These are phyloP conservation scores for Ganaspis brasiliensis DNA, from an alignment of 2,888 invertebrate genomes.

Conservation along the genomic window DNA sequence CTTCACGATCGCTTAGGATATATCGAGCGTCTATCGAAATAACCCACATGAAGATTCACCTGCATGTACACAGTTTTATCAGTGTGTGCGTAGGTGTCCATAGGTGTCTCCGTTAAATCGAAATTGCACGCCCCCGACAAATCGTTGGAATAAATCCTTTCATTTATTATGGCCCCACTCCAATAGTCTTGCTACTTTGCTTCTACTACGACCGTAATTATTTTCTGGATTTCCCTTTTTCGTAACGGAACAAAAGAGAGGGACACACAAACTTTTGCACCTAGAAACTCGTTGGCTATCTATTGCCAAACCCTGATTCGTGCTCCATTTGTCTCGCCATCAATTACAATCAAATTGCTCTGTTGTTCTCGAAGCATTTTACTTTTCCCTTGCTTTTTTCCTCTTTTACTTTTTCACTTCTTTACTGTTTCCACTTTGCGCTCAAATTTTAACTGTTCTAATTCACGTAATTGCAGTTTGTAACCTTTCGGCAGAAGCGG, in stretches of 20 bases:
- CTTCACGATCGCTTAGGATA: constrained; percentile 50
- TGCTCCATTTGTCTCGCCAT: constrained; percentile 30
- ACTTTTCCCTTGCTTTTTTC: neutral
- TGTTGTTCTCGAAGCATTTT: constrained; percentile 26
- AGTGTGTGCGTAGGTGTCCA: constrained; percentile 16
- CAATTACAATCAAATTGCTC: constrained; percentile 40
- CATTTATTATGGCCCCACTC: constrained; percentile 60
- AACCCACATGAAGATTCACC: constrained; percentile 29
- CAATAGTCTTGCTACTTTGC: constrained; percentile 39
- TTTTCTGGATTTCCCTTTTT: constrained; percentile 36
- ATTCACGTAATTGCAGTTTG: constrained; percentile 20
- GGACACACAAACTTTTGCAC: constrained; percentile 34
- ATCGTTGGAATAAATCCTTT: constrained; percentile 60
- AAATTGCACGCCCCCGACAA: constrained; percentile 39
- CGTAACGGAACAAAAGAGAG: constrained; percentile 10
- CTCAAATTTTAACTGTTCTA: constrained; percentile 8
- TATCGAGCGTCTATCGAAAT: constrained; percentile 39
- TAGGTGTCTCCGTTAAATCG: constrained; percentile 42
- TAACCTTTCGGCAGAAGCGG: constrained; percentile 10
- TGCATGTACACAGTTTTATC: neutral
- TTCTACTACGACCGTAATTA: constrained; percentile 39
- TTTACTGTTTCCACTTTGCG: constrained; percentile 15
- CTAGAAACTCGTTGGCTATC: constrained; percentile 31
- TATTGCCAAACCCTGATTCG: constrained; percentile 31
- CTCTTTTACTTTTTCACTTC: neutral